Evolutionary conservation across 2,888 invertebrate genomes (phyloP), one percentile per base, ranked within the genome.

Genomic region (Spatulosminthurus flaviceps): DNA sequence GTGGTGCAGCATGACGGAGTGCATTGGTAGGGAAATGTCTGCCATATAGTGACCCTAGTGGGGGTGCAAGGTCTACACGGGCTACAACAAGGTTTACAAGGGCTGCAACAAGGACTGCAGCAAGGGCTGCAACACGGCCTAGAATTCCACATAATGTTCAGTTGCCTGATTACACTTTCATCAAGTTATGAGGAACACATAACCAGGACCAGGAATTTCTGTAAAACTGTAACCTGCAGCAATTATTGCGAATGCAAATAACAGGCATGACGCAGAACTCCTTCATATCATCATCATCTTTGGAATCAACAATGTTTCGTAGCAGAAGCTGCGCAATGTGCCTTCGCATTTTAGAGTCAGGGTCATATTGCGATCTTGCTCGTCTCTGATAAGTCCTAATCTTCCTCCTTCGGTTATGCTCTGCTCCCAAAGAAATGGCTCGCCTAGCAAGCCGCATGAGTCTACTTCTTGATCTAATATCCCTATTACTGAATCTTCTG

Each of bases 81-180:
- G n/a, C 61, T 61, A 61, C 61, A 61, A n/a, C 61, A 61, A 19
- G 61, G 61, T n/a, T n/a, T n/a, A n/a, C n/a, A n/a, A n/a, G n/a
- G n/a, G 24, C 64, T 26, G 24, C 64, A 64, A 64, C 64, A 64
- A 24, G 64, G 64, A 4, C 24, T 64, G 64, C 64, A 64, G 60
- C 60, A 60, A 7, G 60, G 60, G 2, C 21, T 60, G 16, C 16
- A 60, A 60, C 60, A 60, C n/a, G n/a, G n/a, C n/a, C n/a, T n/a
- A n/a, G n/a, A n/a, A n/a, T n/a, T n/a, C n/a, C n/a, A n/a, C n/a
- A n/a, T n/a, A n/a, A n/a, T n/a, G n/a, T n/a, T n/a, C n/a, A n/a
- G n/a, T n/a, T n/a, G n/a, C n/a, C n/a, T n/a, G n/a, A n/a, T n/a
- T n/a, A n/a, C n/a, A n/a, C n/a, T n/a, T n/a, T n/a, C n/a, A n/a